Conservation (phyloP, 2,888 invertebrate species). For the Marasmarcha lunaedactyla region DNA sequence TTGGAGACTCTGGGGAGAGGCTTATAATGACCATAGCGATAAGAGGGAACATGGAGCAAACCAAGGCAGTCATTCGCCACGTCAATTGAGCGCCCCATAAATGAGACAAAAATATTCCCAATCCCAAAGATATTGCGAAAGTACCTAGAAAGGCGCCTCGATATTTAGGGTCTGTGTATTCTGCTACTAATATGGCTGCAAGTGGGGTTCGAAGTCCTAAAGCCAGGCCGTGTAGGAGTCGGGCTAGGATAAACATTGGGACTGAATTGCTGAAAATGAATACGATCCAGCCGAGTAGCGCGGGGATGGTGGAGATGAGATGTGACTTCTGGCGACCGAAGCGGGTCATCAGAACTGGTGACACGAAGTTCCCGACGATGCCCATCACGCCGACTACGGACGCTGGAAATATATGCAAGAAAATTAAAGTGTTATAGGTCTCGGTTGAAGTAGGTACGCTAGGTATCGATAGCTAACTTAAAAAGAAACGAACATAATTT, state of each 20-base stretch:
- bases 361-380: constrained; percentile 57
- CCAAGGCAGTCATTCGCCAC: constrained; percentile 71
- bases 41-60: constrained; percentile 62
- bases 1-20: constrained; percentile 73
- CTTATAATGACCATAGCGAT: constrained; percentile 54
- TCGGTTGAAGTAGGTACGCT: no score
- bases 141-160: constrained; percentile 74
- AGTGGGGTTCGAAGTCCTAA: constrained; percentile 67
- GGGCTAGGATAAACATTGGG: constrained; percentile 44
- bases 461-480: no score
- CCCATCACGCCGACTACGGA: constrained; percentile 59
- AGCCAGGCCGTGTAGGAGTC: constrained; percentile 58
- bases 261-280: constrained; percentile 52
- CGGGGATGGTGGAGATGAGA: constrained; percentile 54
- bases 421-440: constrained; percentile 1
- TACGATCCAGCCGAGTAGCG: constrained; percentile 60
- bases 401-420: constrained; percentile 34
- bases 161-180: constrained; percentile 71
- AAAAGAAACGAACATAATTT: no score
- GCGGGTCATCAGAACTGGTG: constrained; percentile 65
- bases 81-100: constrained; percentile 72
- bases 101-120: constrained; percentile 75
- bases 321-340: constrained; percentile 71
- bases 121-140: constrained; percentile 72
- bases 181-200: constrained; percentile 68